Evolutionary conservation across 1,140 invertebrate genomes (phyloP), one percentile per base, ranked within the genome.

Genomic region (Periplaneta americana): DNA sequence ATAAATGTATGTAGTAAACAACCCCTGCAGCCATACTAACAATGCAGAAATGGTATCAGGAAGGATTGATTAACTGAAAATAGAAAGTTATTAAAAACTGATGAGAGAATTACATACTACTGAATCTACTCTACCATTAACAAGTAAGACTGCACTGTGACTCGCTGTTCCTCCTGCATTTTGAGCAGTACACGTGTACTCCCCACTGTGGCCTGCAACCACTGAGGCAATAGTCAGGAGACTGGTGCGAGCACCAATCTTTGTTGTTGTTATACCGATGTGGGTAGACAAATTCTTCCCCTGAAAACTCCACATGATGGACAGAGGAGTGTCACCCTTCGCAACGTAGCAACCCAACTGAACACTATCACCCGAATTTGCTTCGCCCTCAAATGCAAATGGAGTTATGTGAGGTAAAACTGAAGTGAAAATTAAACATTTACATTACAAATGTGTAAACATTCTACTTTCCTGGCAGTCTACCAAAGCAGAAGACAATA

Each of bases 301-400:
- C 84, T 93, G 93, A 85, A 95, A 92, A 75, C 91, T 92, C 95
- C 94, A 96, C 32, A 88, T 89, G 83, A 95, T 93, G 75, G 91
- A 92, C 79, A 95, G 87, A 10, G 94, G 94, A 83, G 93, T 88
- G 85, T 96, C 95, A 57, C 95, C 95, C 85, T 95, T 94, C 28
- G 92, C 92, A 37, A 95, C 92, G n/a, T n/a, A n/a, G n/a, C n/a
- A n/a, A n/a, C n/a, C n/a, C n/a, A n/a, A n/a, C n/a, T n/a, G n/a
- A n/a, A n/a, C n/a, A n/a, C n/a, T n/a, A n/a, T n/a, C n/a, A n/a
- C n/a, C n/a, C n/a, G 88, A 84, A 79, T 87, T 79, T 17, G 84
- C 77, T 37, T 85, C 85, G 84, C 90, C 90, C 33, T 88, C 86
- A 79, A 86, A 86, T 39, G 82, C 75, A 82, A 87, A 88, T 32